Evolutionary conservation across 1,140 invertebrate genomes (phyloP).

Genomic region (Drosophila melanica): DNA sequence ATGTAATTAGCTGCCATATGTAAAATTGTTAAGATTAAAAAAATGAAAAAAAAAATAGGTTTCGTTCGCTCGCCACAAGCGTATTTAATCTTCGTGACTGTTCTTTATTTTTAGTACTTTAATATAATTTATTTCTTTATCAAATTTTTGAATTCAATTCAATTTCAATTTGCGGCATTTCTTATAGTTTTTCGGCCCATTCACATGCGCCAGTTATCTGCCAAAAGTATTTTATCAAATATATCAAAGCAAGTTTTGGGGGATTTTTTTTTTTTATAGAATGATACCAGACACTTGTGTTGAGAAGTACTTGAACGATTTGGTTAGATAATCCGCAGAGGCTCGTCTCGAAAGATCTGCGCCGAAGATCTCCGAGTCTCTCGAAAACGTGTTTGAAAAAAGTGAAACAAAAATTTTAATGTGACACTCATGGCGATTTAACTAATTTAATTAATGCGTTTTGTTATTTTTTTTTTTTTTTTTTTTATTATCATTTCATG

Average conservation of each 20-base stretch:
- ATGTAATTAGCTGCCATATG: too few relatives aligned
- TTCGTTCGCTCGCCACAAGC: too few relatives aligned
- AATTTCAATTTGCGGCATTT: slow-evolving; percentile 2
- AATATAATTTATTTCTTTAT: not conserved
- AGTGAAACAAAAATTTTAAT: slow-evolving; percentile 55
- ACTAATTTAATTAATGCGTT: slow-evolving; percentile 76
- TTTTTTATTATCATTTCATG: slow-evolving; percentile 53
- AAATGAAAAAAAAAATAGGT: too few relatives aligned
- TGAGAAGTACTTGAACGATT: not conserved
- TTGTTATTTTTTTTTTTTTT: slow-evolving; percentile 29
- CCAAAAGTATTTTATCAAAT: too few relatives aligned
- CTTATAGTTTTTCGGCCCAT: not conserved
- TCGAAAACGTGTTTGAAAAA: slow-evolving; percentile 2
- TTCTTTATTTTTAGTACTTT: not conserved
- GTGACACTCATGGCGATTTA: slow-evolving; percentile 75
- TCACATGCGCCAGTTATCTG: slow-evolving; percentile 31
- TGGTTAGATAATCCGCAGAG: slow-evolving; percentile 15
- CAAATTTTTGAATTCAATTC: slow-evolving; percentile 1
- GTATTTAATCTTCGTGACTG: not conserved
- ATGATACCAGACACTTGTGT: not conserved
- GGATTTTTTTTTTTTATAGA: not conserved
- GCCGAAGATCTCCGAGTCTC: not conserved
- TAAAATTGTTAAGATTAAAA: too few relatives aligned
- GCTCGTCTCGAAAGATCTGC: slow-evolving; percentile 38
- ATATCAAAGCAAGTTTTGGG: too few relatives aligned